These are phyloP conservation scores for Beris morrisii DNA, from an alignment of 2,888 invertebrate genomes.

Conservation along the genomic window DNA sequence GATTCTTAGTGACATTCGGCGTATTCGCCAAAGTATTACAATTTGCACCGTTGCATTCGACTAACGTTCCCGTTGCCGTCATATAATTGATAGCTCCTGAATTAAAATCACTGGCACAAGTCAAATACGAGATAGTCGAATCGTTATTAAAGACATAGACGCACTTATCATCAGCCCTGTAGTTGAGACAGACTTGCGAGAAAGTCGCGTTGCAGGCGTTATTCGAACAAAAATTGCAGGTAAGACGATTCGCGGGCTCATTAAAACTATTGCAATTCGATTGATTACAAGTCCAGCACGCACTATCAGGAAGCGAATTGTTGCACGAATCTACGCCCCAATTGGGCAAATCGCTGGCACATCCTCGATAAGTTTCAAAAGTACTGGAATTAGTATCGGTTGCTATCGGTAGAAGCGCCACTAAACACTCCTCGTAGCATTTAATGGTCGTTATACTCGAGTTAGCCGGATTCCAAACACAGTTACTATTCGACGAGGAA, in stretches of 20 bases:
- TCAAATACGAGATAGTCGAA: conserved; percentile 1
- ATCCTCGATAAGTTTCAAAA: conserved; percentile 16
- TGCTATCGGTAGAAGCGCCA: conserved; percentile 14
- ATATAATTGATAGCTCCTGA: conserved; percentile 8
- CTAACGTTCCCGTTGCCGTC: conserved; percentile 9
- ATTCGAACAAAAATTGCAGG: conserved; percentile 18
- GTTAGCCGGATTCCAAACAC: conserved; percentile 18
- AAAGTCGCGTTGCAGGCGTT: conserved; percentile 6
- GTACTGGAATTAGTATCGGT: background rate
- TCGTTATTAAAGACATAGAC: conserved; percentile 15
- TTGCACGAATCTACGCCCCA: conserved; percentile 3
- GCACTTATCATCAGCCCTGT: conserved; percentile 15
- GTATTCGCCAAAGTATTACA: conserved; percentile 13
- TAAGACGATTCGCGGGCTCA: conserved; percentile 10
- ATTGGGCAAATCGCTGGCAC: conserved; percentile 2
- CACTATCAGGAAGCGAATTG: background rate
- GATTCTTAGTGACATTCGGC: background rate
- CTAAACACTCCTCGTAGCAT: conserved; percentile 19
- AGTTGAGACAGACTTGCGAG: conserved; percentile 8
- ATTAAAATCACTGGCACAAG: conserved; percentile 19
- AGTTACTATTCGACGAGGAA: conserved; percentile 19
- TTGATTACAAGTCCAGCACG: conserved; percentile 12
- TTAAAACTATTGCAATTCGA: conserved; percentile 16
- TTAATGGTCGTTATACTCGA: background rate
- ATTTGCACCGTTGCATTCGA: conserved; percentile 21